phyloP scores from a whole-genome alignment of 1,140 invertebrate genomes.

The Aphelinus atriplicis region DNA sequence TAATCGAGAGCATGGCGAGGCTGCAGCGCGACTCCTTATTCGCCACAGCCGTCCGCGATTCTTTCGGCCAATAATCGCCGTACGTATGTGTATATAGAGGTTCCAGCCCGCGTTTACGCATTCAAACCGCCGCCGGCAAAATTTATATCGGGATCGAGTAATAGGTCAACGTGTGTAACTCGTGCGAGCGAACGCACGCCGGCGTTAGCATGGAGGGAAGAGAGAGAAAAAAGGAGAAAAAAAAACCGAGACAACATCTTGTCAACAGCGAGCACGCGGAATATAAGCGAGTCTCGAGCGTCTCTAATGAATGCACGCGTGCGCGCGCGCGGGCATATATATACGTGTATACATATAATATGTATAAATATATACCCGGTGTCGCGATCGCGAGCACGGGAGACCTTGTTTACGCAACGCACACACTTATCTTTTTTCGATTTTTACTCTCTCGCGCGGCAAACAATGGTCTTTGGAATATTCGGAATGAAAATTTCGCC shows the following conservation, averaged over 20 bases:
- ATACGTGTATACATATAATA: neutral
- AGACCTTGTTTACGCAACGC: constrained; percentile 30
- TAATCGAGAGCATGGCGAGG: too few species aligned
- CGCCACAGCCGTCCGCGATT: neutral
- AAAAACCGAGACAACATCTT: too few species aligned
- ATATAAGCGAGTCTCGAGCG: too few species aligned
- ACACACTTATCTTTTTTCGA: constrained; percentile 25
- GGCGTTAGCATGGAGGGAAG: constrained; percentile 7
- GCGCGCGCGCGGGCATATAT: neutral
- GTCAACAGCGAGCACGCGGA: too few species aligned
- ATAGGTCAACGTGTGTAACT: neutral
- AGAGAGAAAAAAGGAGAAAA: neutral
- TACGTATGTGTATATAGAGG: constrained; percentile 9
- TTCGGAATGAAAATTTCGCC: constrained; percentile 19
- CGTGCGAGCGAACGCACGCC: too few species aligned
- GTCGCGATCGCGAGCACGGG: neutral
- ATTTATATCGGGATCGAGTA: constrained; percentile 20
- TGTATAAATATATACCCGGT: constrained; percentile 10
- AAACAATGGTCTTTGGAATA: constrained; percentile 23
- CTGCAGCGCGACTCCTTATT: too few species aligned
- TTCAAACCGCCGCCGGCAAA: constrained; percentile 2
- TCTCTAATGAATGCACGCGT: neutral
- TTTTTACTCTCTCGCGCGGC: constrained; percentile 6
- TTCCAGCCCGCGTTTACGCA: constrained; percentile 16
- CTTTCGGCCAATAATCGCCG: constrained; percentile 9